A percentile compares a stretch with the other conserved stretches of the same genome.
phyloP scores from a whole-genome alignment of 2,113 vertebrate genomes.

The Craseonycteris thonglongyai region DNA sequence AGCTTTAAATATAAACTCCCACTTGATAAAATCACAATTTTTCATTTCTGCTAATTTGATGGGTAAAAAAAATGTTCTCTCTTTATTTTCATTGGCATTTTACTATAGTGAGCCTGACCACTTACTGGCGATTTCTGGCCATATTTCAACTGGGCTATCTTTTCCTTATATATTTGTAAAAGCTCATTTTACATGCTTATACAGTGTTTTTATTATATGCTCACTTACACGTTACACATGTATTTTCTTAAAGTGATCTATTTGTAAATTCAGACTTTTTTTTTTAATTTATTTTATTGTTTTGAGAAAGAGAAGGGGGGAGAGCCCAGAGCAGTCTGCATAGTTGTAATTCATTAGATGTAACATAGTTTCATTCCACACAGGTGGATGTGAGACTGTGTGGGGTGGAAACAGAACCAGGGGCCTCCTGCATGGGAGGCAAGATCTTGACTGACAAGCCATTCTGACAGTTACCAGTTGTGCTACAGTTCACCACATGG shows the following conservation, averaged over 20 bases:
- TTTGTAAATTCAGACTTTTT: too few relatives aligned
- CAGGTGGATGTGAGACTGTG: too few relatives aligned
- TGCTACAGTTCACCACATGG: too few relatives aligned
- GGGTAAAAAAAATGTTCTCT: neutral
- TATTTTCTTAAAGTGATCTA: neutral
- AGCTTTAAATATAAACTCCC: neutral
- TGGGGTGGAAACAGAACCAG: too few relatives aligned
- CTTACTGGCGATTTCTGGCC: neutral
- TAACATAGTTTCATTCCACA: too few relatives aligned
- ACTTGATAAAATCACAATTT: neutral
- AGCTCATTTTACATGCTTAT: neutral
- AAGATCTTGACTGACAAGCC: too few relatives aligned
- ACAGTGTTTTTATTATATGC: neutral
- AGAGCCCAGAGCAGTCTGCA: too few relatives aligned
- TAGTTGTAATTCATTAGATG: too few relatives aligned
- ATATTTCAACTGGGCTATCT: neutral
- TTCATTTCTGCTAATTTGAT: neutral
- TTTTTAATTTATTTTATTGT: too few relatives aligned
- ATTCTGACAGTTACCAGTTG: too few relatives aligned
- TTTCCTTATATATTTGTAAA: neutral
- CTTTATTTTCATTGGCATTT: neutral
- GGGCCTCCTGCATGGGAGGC: too few relatives aligned
- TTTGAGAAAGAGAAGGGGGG: too few relatives aligned
- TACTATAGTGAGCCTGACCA: neutral
- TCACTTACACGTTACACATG: neutral